Evolutionary conservation across 2,888 invertebrate genomes (phyloP).

Genomic region (Cryptops parisi): DNA sequence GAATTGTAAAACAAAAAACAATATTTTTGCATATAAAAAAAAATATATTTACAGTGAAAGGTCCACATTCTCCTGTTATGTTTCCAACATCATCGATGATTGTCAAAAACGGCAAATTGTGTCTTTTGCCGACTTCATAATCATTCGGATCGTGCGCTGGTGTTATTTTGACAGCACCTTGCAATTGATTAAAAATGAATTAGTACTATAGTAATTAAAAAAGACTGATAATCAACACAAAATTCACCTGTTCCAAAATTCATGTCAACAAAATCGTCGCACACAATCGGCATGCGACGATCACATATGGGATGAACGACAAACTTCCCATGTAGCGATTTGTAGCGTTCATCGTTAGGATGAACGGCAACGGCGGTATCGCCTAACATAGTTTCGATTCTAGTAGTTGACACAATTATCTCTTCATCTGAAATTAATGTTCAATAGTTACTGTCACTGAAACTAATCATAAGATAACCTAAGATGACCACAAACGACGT

Average conservation of each 20-base stretch:
- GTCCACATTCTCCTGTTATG: slow-evolving; percentile 61
- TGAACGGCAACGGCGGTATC: slow-evolving; percentile 98
- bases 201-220: not conserved
- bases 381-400: slow-evolving; percentile 94
- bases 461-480: too few relatives aligned
- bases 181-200: not conserved
- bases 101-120: slow-evolving; percentile 68
- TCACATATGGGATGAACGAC: slow-evolving; percentile 77
- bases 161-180: slow-evolving; percentile 95
- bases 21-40: not conserved
- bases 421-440: slow-evolving; percentile 62
- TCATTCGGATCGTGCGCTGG: slow-evolving; percentile 96
- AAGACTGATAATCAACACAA: not conserved
- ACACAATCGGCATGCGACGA: slow-evolving; percentile 69
- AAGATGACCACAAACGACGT: not conserved
- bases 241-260: slow-evolving; percentile 77
- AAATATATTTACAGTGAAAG: slow-evolving; percentile 46
- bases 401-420: slow-evolving; percentile 88
- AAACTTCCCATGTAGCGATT: slow-evolving; percentile 61
- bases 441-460: too few relatives aligned
- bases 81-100: slow-evolving; percentile 85
- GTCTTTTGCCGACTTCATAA: slow-evolving; percentile 85
- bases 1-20: not conserved
- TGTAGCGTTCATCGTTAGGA: slow-evolving; percentile 77
- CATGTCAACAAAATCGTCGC: slow-evolving; percentile 88